These are phyloP conservation scores for Girardinus metallicus DNA, from an alignment of 2,797 vertebrate genomes.

Conservation along the genomic window DNA sequence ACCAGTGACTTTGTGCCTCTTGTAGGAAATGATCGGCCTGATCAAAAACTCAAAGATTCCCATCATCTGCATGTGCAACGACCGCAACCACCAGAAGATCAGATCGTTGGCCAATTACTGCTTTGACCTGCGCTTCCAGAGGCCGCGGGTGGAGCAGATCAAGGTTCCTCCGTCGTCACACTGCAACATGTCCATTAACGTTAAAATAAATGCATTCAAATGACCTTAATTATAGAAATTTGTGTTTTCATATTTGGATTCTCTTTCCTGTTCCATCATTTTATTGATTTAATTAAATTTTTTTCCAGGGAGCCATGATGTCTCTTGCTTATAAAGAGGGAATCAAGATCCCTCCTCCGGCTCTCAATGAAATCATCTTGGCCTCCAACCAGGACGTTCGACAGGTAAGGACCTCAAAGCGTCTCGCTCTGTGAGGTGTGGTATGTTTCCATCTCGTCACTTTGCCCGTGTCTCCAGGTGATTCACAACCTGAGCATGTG, in stretches of 20 bases:
- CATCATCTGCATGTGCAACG: constrained; percentile 99
- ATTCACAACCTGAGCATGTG: constrained; percentile 98
- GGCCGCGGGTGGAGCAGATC: constrained; percentile 94
- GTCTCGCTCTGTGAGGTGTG: not conserved
- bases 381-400: constrained; percentile 97
- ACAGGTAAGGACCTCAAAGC: constrained; percentile 82
- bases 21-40: constrained; percentile 91
- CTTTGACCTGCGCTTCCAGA: constrained; percentile 95
- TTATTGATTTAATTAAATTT: not conserved
- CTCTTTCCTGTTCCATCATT: not conserved
- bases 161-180: constrained; percentile 82
- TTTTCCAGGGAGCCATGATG: constrained; percentile 94
- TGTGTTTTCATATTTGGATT: not conserved
- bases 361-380: constrained; percentile 96
- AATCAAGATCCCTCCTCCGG: constrained; percentile 92
- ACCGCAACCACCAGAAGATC: constrained; percentile 97
- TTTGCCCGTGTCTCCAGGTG: constrained; percentile 77
- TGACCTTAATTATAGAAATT: not conserved
- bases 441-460: not conserved
- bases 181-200: not conserved
- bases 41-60: constrained; percentile 93
- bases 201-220: not conserved
- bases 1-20: not conserved
- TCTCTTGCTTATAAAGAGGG: constrained; percentile 96
- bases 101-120: constrained; percentile 95